phyloP scores from a whole-genome alignment of 2,888 invertebrate genomes.

The Reticulitermes lucifugus region DNA sequence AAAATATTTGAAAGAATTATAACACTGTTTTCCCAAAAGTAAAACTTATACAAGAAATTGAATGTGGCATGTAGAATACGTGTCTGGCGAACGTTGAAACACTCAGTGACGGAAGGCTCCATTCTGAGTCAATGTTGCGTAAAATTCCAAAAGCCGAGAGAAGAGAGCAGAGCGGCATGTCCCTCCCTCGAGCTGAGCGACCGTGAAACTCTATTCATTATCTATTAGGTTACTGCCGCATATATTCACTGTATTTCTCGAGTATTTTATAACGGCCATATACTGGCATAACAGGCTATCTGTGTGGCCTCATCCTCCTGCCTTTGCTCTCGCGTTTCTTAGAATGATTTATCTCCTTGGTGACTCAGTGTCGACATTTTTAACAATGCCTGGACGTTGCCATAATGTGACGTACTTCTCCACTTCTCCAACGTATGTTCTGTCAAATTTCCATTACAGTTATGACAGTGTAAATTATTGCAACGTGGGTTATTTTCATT shows the following conservation, averaged over 20 bases:
- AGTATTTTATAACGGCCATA: conserved; percentile 27
- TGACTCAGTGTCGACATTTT: conserved; percentile 23
- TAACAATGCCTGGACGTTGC: neutral
- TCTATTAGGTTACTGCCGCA: conserved; percentile 20
- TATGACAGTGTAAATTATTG: neutral
- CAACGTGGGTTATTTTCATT: too few species aligned
- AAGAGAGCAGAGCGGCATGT: neutral
- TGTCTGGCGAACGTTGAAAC: neutral
- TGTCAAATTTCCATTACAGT: conserved; percentile 4
- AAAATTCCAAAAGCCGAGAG: conserved; percentile 20
- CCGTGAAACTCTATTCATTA: conserved; percentile 31
- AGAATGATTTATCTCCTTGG: conserved; percentile 1
- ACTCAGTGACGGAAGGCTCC: conserved; percentile 29
- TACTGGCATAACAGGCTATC: neutral
- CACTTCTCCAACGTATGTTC: neutral
- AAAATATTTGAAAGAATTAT: neutral
- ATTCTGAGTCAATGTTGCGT: conserved; percentile 40
- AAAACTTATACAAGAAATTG: conserved; percentile 10
- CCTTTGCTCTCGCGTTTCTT: neutral
- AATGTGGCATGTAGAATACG: neutral
- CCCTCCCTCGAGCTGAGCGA: conserved; percentile 15
- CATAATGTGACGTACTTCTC: neutral
- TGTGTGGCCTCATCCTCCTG: neutral
- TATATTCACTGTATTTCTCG: neutral
- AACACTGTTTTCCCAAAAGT: neutral